These are phyloP conservation scores for Globicephala melas DNA, from an alignment of 2,113 vertebrate species.

Conservation along the genomic window DNA sequence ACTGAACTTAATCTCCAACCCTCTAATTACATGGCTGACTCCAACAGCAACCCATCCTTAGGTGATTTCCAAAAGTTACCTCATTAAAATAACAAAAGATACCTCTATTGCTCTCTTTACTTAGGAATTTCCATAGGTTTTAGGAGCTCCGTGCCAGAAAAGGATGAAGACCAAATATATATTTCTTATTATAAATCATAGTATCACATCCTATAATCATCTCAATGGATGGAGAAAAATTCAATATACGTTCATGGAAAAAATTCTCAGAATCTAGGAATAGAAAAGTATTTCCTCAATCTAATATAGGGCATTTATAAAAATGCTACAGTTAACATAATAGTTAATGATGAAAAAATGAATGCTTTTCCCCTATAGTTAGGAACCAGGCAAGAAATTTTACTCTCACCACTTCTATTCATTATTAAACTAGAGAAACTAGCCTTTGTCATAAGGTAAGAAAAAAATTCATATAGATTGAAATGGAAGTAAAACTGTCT, in stretches of 20 bases:
- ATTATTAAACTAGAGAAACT: not conserved
- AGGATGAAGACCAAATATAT: not conserved
- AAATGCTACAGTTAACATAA: not conserved
- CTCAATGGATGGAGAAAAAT: no score
- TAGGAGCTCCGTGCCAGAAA: not conserved
- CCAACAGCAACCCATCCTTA: not conserved
- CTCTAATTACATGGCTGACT: not conserved
- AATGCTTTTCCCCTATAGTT: not conserved
- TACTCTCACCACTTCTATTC: not conserved
- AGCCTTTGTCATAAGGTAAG: no score
- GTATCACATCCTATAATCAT: no score
- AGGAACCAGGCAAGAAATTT: not conserved
- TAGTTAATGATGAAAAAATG: not conserved
- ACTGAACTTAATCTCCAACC: not conserved
- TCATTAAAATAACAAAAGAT: not conserved
- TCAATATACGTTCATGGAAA: no score
- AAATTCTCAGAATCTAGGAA: no score
- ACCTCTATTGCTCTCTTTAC: not conserved
- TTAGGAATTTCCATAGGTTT: not conserved
- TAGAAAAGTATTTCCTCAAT: no score
- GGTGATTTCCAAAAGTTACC: not conserved
- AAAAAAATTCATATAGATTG: not conserved
- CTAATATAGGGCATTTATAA: no score
- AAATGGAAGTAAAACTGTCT: not conserved
- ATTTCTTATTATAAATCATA: not conserved